phyloP scores from a whole-genome alignment of 2,888 invertebrate genomes.

The Leucoptera coffeella region DNA sequence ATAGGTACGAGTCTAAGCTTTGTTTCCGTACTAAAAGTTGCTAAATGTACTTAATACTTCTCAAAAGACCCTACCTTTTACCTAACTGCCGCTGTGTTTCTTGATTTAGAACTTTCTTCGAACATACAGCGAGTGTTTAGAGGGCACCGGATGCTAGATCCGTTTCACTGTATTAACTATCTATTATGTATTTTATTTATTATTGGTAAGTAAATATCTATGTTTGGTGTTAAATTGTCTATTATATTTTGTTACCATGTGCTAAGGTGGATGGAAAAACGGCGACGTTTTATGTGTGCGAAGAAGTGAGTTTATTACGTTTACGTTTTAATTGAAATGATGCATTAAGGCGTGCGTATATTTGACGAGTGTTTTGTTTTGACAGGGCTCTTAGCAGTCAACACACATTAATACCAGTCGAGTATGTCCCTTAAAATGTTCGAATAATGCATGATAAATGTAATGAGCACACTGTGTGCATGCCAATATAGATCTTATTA shows the following conservation, averaged over 20 bases:
- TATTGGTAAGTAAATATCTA: conserved; percentile 32
- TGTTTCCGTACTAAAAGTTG: no score
- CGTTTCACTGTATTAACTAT: conserved; percentile 9
- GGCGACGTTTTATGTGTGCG: conserved; percentile 43
- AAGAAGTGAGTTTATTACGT: conserved; percentile 47
- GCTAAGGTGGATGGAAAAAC: conserved; percentile 52
- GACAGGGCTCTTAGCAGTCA: conserved; percentile 55
- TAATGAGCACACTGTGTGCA: conserved; percentile 42
- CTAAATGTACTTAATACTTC: no score
- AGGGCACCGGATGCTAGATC: no score
- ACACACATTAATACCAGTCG: conserved; percentile 54
- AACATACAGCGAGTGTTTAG: no score
- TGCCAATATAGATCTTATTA: no score
- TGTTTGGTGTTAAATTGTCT: conserved; percentile 33
- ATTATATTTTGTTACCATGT: conserved; percentile 38
- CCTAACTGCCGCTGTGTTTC: no score
- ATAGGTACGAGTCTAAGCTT: conserved; percentile 62
- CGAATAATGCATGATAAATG: conserved; percentile 48
- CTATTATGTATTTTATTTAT: conserved; percentile 6
- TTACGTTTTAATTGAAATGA: conserved; percentile 28
- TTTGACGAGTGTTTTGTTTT: conserved; percentile 48
- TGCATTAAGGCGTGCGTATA: conserved; percentile 37
- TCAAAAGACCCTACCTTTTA: no score
- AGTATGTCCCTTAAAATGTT: conserved; percentile 46
- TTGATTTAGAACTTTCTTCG: no score